A percentile compares a stretch with the other conserved stretches of the same genome.
phyloP scores from a whole-genome alignment of 2,797 vertebrate genomes.

The Coilia nasus region DNA sequence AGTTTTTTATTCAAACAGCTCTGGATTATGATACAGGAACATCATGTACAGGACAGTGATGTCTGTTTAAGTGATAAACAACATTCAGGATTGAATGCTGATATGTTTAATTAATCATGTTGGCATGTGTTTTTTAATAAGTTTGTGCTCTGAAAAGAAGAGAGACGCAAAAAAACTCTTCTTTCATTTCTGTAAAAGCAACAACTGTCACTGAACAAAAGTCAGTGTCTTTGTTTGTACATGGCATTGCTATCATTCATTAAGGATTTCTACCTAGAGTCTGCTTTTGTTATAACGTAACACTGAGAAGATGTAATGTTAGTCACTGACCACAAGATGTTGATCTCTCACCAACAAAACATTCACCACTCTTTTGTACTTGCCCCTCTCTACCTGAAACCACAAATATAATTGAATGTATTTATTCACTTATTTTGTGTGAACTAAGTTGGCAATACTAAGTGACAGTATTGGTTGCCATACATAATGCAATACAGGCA shows the following conservation, averaged over 20 bases:
- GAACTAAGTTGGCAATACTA: no score
- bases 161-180: not conserved
- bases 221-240: not conserved
- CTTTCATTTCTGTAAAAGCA: not conserved
- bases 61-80: not conserved
- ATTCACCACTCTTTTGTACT: not conserved
- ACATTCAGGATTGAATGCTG: not conserved
- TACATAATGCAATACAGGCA: not conserved
- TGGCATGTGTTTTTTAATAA: not conserved
- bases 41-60: not conserved
- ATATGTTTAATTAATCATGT: not conserved
- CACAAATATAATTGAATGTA: no score
- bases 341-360: constrained; percentile 10
- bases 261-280: not conserved
- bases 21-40: not conserved
- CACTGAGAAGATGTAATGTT: constrained; percentile 23
- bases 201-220: not conserved
- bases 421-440: no score
- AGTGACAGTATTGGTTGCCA: not conserved
- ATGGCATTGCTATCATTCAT: not conserved
- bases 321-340: constrained; percentile 39
- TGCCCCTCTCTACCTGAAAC: no score
- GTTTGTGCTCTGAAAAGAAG: not conserved
- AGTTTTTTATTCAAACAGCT: not conserved
- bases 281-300: not conserved